Base-by-base conservation (phyloP, 2,113 vertebrate genomes). In the Candoia aspera region DNA sequence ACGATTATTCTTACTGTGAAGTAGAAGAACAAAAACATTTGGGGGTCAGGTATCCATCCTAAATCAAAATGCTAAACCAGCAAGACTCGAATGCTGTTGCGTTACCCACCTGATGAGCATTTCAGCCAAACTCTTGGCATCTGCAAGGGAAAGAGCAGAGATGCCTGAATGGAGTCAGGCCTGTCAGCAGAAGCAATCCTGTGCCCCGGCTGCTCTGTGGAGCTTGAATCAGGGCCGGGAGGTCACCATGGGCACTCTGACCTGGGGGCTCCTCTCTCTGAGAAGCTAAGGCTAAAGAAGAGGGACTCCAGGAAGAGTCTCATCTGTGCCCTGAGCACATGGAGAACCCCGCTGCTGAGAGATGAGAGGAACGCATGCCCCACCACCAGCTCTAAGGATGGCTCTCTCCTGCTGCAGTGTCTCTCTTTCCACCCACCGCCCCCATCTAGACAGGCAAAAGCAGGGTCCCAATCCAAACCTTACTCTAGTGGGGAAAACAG, bases 111-210 rank as follows among this genome's bases (percentile, higher is more conserved):
- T 99, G 97, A 99, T 99, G 73, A 99, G 97, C 99, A 99, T 99
- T 94, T 99, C 99, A 88, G 99, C 99, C 95, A 99, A 96, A 94
- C 99, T 99, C 97, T 99, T 99, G 2, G 99, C 99, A 97, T 99
- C 99, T 99, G 97, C 10, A 96, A 91, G 86, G 95, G 19, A 9
- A n/a, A 86, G 87, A 88, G 87, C 12, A 8, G 9, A 84, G n/a
- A 6, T 13, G n/a, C 13, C 1, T 11, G 24, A 17, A 68, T 68
- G 13, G 1, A 1, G 21, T 24, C 59, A 6, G 26, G 84, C 49
- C 15, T 9, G 8, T 42, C n/a, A 46, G 42, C 83, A 33, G 6
- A 23, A 21, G 54, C 79, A 19, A 23, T 2, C 21, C 11, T 33
- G 53, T 13, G 13, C 19, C 12, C 29, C 1, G 0, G 29, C 12